These are phyloP conservation scores for Glandiceps talaboti DNA, from an alignment of 53 echinoderm and acorn worm species.

Conservation along the genomic window DNA sequence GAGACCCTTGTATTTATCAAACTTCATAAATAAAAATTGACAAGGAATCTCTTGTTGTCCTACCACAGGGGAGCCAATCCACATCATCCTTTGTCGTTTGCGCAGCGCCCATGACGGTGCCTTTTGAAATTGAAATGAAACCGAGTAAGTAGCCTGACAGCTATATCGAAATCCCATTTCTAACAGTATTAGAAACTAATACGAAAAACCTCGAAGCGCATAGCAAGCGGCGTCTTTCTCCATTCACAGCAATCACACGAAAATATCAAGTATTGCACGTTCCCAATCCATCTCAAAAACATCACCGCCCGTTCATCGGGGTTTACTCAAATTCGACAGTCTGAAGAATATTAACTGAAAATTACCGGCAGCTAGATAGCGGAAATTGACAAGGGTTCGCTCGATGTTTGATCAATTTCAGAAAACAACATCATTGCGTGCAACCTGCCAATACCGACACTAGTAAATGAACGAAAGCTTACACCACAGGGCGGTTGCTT, in stretches of 20 bases:
- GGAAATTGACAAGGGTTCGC: background rate
- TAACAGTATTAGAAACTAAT: background rate
- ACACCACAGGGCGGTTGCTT: too few relatives aligned
- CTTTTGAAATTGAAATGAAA: background rate
- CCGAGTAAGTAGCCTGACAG: background rate
- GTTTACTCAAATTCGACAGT: background rate
- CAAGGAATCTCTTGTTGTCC: background rate
- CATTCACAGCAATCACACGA: background rate
- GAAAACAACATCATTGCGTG: background rate
- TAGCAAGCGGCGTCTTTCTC: background rate
- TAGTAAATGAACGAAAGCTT: background rate
- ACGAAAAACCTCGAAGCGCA: background rate
- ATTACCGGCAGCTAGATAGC: background rate
- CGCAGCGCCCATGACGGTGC: background rate
- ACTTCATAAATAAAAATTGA: background rate
- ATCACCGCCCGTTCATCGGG: background rate
- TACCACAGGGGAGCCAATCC: background rate
- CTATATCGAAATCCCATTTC: background rate
- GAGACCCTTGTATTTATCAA: background rate
- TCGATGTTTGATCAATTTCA: background rate
- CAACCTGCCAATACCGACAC: background rate
- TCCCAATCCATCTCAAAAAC: background rate
- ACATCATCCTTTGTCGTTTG: background rate
- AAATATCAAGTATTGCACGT: background rate
- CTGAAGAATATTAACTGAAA: background rate